phyloP scores from a whole-genome alignment of 2,113 vertebrate genomes.

The Poeciliopsis occidentalis region DNA sequence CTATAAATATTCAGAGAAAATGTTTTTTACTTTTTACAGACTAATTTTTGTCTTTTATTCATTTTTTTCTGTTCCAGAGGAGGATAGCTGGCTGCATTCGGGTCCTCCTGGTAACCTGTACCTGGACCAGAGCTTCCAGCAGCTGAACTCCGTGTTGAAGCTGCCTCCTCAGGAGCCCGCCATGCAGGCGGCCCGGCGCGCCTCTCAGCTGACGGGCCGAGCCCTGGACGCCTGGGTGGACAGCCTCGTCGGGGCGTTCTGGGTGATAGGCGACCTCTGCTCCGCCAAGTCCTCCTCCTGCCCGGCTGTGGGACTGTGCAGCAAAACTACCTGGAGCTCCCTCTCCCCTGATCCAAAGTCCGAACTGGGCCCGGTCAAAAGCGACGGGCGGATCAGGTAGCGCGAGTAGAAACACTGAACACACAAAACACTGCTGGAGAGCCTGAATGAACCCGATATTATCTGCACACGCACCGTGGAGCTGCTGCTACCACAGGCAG shows the following conservation, averaged over 20 bases:
- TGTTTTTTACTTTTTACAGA: not conserved
- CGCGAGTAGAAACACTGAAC: constrained; percentile 55
- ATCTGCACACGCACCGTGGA: constrained; percentile 35
- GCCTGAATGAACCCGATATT: constrained; percentile 21
- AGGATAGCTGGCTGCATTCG: constrained; percentile 89
- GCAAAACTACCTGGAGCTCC: constrained; percentile 91
- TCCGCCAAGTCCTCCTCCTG: constrained; percentile 79
- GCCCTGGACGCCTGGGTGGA: constrained; percentile 90
- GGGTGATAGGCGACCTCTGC: constrained; percentile 85
- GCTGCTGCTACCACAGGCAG: constrained; percentile 11
- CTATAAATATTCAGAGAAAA: not conserved
- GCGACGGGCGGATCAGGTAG: constrained; percentile 94
- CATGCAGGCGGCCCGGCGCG: constrained; percentile 75
- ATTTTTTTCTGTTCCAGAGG: constrained; percentile 75
- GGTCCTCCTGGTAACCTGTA: constrained; percentile 91
- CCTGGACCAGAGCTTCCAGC: constrained; percentile 95
- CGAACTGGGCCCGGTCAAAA: constrained; percentile 90
- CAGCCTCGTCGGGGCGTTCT: constrained; percentile 81
- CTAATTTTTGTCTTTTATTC: not conserved
- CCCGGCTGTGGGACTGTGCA: constrained; percentile 81
- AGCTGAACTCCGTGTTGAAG: constrained; percentile 87
- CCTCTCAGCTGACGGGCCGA: constrained; percentile 81
- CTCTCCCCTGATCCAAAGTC: constrained; percentile 94
- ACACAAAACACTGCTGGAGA: constrained; percentile 3
- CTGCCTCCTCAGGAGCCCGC: constrained; percentile 79